Evolutionary conservation across 2,797 vertebrate species (phyloP).

Genomic region (Glossophaga mutica): DNA sequence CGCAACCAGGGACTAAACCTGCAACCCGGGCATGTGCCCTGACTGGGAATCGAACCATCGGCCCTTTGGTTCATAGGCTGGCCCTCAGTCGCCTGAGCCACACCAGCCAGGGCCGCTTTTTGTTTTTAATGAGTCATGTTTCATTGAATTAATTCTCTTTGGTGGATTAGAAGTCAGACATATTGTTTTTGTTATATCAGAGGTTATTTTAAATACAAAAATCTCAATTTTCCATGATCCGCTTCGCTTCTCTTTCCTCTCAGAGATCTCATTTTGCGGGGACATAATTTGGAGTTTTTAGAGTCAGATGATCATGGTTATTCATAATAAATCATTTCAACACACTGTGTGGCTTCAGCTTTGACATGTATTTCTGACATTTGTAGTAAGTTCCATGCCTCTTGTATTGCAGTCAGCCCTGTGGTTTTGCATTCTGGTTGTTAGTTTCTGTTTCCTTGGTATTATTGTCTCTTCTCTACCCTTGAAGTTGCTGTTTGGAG

Average conservation of each 20-base stretch:
- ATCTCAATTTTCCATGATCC: neutral
- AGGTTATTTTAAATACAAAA: neutral
- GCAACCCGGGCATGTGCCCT: no score
- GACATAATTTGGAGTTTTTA: neutral
- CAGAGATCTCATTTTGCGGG: neutral
- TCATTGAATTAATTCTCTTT: neutral
- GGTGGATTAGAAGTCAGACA: neutral
- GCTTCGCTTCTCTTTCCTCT: neutral
- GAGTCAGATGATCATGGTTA: neutral
- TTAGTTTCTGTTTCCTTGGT: neutral
- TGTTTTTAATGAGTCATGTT: neutral
- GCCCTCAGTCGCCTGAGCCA: neutral
- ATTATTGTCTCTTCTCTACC: neutral
- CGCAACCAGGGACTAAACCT: neutral
- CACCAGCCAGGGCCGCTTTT: neutral
- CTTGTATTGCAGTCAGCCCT: neutral
- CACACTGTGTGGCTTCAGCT: neutral
- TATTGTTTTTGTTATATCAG: neutral
- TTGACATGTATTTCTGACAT: neutral
- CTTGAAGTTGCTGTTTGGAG: neutral
- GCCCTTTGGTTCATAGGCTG: no score
- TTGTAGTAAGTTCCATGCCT: neutral
- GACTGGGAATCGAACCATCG: no score
- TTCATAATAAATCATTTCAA: neutral
- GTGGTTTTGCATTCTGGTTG: neutral